phyloP scores from a whole-genome alignment of 2,888 invertebrate species.

The Leucophenga maculata region DNA sequence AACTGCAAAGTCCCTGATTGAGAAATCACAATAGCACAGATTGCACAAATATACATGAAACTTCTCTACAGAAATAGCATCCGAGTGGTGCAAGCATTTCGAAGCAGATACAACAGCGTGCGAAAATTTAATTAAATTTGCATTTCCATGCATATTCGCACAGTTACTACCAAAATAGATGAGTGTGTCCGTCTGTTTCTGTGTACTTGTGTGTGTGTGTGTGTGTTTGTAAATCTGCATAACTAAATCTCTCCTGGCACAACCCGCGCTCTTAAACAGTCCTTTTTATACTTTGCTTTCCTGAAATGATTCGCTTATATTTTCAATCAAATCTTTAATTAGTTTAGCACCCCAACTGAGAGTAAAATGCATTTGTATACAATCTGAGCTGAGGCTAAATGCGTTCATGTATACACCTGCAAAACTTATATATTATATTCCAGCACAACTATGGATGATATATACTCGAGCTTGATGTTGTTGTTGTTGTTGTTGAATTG shows the following conservation, averaged over 20 bases:
- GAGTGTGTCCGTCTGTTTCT: slow-evolving; percentile 4
- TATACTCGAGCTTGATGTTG: no score
- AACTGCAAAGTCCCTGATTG: background rate
- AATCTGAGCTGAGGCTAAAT: no score
- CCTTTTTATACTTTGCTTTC: no score
- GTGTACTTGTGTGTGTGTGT: slow-evolving; percentile 17
- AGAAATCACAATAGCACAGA: background rate
- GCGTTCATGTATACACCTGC: no score
- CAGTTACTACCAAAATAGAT: no score
- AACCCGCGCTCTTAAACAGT: background rate
- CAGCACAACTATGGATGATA: no score
- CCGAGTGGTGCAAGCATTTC: background rate
- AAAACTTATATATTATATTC: no score
- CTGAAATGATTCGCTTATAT: no score
- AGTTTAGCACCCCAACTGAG: no score
- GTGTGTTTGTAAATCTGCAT: background rate
- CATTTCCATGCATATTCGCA: slow-evolving; percentile 36
- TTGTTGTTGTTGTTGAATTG: no score
- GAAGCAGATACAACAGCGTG: background rate
- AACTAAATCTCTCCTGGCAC: background rate
- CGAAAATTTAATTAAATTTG: slow-evolving; percentile 47
- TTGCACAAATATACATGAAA: background rate
- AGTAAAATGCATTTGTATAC: no score
- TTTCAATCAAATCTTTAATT: no score
- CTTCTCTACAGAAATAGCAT: background rate